These are phyloP conservation scores for Epinotia bilunana DNA, from an alignment of 2,888 invertebrate genomes.

Conservation along the genomic window DNA sequence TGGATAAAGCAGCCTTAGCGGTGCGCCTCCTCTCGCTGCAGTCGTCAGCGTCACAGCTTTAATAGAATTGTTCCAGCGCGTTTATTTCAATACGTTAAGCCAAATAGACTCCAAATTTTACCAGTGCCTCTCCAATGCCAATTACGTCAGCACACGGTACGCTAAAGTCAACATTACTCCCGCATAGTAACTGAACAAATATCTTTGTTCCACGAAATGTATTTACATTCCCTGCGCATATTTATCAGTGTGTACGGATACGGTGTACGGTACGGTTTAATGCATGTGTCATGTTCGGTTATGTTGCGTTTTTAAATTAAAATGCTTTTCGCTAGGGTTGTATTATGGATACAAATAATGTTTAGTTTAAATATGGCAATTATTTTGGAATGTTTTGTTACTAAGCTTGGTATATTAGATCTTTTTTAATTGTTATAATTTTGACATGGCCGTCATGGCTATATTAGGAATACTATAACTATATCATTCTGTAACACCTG, in stretches of 20 bases:
- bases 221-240: constrained; percentile 1
- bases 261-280: neutral
- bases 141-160: neutral
- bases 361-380: no score
- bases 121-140: neutral
- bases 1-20: no score
- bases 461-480: no score
- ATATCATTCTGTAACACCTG: no score
- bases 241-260: neutral
- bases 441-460: no score
- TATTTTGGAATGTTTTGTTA: no score
- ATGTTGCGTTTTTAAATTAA: neutral
- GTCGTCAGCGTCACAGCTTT: no score
- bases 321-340: neutral
- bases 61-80: no score
- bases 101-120: neutral
- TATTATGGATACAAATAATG: no score
- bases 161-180: neutral
- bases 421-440: no score
- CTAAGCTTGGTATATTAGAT: no score
- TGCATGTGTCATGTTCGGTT: neutral
- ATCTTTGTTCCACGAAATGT: constrained; percentile 8
- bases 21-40: no score
- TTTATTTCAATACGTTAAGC: neutral
- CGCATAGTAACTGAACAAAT: neutral